Conservation (phyloP, 2,797 vertebrate species). For the Mastacembelus armatus region DNA sequence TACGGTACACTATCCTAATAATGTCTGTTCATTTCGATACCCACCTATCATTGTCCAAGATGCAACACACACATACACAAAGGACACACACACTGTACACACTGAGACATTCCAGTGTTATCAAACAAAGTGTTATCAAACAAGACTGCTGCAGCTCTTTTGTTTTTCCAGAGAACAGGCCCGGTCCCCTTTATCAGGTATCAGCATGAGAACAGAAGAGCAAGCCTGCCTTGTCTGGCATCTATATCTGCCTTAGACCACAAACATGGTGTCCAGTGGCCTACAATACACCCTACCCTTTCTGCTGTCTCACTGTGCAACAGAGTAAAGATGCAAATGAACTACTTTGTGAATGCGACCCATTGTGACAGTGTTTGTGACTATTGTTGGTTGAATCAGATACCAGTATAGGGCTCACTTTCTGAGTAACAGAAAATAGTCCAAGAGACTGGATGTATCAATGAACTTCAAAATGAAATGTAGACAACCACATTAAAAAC, state of each 20-base stretch:
- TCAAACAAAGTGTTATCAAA: slow-evolving; percentile 68
- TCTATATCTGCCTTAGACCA: slow-evolving; percentile 55
- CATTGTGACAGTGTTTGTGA: neutral
- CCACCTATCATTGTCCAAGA: slow-evolving; percentile 4
- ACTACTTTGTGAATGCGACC: slow-evolving; percentile 5
- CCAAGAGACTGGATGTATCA: neutral
- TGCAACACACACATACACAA: slow-evolving; percentile 10
- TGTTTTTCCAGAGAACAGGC: slow-evolving; percentile 67
- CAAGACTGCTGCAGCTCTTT: slow-evolving; percentile 50
- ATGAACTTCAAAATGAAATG: neutral
- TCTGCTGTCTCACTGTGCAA: slow-evolving; percentile 22
- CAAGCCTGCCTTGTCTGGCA: slow-evolving; percentile 54
- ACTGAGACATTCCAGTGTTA: slow-evolving; percentile 66
- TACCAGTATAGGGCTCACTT: too few species aligned
- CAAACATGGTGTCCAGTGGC: slow-evolving; percentile 63
- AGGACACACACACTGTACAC: slow-evolving; percentile 17
- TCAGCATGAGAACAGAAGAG: slow-evolving; percentile 65
- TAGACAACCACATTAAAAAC: neutral
- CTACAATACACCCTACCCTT: neutral
- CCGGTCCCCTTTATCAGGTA: slow-evolving; percentile 70
- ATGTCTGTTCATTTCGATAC: slow-evolving; percentile 13
- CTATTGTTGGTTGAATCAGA: neutral
- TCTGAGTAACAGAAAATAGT: neutral
- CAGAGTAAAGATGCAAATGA: neutral
- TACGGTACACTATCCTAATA: slow-evolving; percentile 25